Evolutionary conservation across 2,888 invertebrate species (phyloP).

Genomic region (Euzetes globulus): DNA sequence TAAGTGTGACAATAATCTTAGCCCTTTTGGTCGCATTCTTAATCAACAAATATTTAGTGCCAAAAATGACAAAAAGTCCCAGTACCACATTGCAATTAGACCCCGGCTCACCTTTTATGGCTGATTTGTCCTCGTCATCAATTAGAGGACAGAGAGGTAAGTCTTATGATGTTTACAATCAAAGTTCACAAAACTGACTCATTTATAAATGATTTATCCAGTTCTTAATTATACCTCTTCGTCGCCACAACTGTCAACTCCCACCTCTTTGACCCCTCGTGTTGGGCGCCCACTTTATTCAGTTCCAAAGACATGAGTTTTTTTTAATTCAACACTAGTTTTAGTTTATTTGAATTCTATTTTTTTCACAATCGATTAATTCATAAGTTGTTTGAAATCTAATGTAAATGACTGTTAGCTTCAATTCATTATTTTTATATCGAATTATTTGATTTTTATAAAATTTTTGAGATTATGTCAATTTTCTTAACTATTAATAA

Average conservation of each 20-base stretch:
- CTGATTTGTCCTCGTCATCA: background rate
- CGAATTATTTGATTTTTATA: too few relatives aligned
- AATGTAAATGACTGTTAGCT: too few relatives aligned
- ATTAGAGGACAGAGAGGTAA: background rate
- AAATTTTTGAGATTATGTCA: too few relatives aligned
- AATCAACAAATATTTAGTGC: background rate
- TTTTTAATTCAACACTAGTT: background rate
- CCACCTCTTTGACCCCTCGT: background rate
- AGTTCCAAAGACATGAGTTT: background rate
- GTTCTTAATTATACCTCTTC: background rate
- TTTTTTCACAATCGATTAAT: background rate
- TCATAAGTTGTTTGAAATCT: too few relatives aligned
- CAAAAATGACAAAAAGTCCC: background rate
- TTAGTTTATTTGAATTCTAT: background rate
- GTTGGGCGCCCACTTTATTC: conserved; percentile 25
- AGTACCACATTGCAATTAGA: background rate
- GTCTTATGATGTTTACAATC: background rate
- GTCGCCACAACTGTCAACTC: background rate
- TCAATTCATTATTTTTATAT: too few relatives aligned
- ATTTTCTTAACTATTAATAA: too few relatives aligned
- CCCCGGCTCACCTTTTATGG: background rate
- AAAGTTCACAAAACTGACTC: background rate
- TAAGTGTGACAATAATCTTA: background rate
- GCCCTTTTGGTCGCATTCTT: background rate
- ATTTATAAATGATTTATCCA: too few relatives aligned